phyloP scores from a whole-genome alignment of 2,888 invertebrate species.

The Thecocarcelia acutangulata region DNA sequence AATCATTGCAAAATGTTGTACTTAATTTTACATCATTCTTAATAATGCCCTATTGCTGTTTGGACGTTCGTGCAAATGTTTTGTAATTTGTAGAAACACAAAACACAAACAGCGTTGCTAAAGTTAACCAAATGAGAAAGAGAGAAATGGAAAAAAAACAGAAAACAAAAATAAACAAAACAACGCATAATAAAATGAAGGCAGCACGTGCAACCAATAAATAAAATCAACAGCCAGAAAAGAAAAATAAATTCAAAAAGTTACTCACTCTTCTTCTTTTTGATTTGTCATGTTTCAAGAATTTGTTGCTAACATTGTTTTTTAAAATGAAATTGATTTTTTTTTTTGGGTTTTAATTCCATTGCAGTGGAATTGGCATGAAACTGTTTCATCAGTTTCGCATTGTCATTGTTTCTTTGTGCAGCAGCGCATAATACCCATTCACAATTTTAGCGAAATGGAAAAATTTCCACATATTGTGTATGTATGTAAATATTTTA shows the following conservation, averaged over 20 bases:
- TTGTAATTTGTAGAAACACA: neutral
- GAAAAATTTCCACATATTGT: no score
- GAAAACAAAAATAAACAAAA: slow-evolving; percentile 15
- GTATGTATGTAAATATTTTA: no score
- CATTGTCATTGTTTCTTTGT: neutral
- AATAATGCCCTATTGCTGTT: neutral
- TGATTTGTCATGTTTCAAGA: slow-evolving; percentile 16
- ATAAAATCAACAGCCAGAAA: slow-evolving; percentile 44
- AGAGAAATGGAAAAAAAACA: slow-evolving; percentile 1
- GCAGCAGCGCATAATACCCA: no score
- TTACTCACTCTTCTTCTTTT: slow-evolving; percentile 28
- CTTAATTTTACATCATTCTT: slow-evolving; percentile 12
- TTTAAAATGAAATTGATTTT: neutral
- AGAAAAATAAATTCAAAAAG: slow-evolving; percentile 48
- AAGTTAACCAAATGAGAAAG: neutral
- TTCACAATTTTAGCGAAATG: no score
- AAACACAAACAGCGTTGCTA: neutral
- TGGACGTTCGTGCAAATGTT: slow-evolving; percentile 12
- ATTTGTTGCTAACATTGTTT: neutral
- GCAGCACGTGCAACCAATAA: slow-evolving; percentile 57
- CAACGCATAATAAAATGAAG: slow-evolving; percentile 24
- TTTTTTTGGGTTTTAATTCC: neutral
- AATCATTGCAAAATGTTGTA: slow-evolving; percentile 25
- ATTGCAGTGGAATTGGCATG: slow-evolving; percentile 2
- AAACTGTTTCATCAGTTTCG: slow-evolving; percentile 6